Evolutionary conservation across 2,113 vertebrate genomes (phyloP).

Genomic region (Stigmatopora nigra): DNA sequence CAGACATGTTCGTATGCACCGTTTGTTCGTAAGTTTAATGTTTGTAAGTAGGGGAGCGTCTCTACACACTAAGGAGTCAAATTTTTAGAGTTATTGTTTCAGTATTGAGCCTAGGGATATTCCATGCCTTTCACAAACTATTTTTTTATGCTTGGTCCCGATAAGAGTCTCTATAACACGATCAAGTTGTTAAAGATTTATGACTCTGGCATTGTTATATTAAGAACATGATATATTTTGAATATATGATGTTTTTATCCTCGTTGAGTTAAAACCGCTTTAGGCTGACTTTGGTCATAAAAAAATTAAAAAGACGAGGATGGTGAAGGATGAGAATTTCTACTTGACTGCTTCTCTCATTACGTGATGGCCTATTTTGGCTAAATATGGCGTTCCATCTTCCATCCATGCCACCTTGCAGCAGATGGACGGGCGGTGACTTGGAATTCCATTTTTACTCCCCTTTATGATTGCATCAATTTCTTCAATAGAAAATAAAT

Average conservation of each 20-base stretch:
- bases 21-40: too few species aligned
- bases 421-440: slow-evolving; percentile 13
- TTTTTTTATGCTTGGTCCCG: not conserved
- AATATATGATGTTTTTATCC: not conserved
- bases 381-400: slow-evolving; percentile 19
- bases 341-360: slow-evolving; percentile 31
- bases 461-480: not conserved
- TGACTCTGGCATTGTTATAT: not conserved
- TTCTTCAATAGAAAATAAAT: not conserved
- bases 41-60: too few species aligned
- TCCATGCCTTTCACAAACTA: not conserved
- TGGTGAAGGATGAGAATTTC: slow-evolving; percentile 17
- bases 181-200: not conserved
- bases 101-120: not conserved
- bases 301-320: not conserved
- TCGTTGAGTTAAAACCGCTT: not conserved
- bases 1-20: too few species aligned
- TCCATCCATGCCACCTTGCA: slow-evolving; percentile 14
- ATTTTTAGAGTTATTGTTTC: too few species aligned
- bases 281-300: too few species aligned
- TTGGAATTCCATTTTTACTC: slow-evolving; percentile 16
- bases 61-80: too few species aligned
- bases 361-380: slow-evolving; percentile 36
- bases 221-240: not conserved
- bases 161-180: not conserved